Evolutionary conservation across 2,888 invertebrate genomes (phyloP).

Genomic region (Leptodirus hochenwartii): DNA sequence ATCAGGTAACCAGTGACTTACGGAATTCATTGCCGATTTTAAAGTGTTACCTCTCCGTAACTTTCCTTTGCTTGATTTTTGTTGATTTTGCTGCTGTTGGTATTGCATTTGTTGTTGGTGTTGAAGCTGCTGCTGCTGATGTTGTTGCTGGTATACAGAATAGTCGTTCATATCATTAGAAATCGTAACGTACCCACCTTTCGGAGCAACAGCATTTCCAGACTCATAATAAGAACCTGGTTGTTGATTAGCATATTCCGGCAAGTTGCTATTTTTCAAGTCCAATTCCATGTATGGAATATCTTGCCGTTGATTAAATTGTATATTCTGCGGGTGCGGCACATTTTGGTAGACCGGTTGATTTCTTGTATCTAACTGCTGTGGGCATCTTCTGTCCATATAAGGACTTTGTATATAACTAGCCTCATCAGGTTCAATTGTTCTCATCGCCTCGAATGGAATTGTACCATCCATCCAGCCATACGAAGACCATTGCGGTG

Average conservation of each 20-base stretch:
- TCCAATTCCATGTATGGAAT: slow-evolving; percentile 28
- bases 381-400: slow-evolving; percentile 16
- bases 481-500: slow-evolving; percentile 30
- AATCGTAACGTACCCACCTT: slow-evolving; percentile 61
- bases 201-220: too few species aligned
- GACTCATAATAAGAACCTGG: too few species aligned
- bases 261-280: slow-evolving; percentile 32
- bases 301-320: slow-evolving; percentile 26
- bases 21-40: slow-evolving; percentile 64
- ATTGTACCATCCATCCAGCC: slow-evolving; percentile 27
- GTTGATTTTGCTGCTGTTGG: slow-evolving; percentile 21
- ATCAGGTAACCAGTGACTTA: slow-evolving; percentile 67
- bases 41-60: slow-evolving; percentile 49
- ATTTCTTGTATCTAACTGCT: slow-evolving; percentile 10
- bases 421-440: slow-evolving; percentile 36
- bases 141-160: slow-evolving; percentile 23
- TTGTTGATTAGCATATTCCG: slow-evolving; percentile 27
- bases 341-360: slow-evolving; percentile 20
- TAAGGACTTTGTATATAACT: slow-evolving; percentile 29
- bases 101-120: slow-evolving; percentile 17
- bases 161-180: slow-evolving; percentile 43
- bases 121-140: slow-evolving; percentile 18
- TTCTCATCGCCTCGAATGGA: slow-evolving; percentile 41
- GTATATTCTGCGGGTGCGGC: slow-evolving; percentile 18
- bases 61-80: slow-evolving; percentile 44